These are phyloP conservation scores for Mycogona germanica DNA, from an alignment of 2,888 invertebrate species.

Conservation along the genomic window DNA sequence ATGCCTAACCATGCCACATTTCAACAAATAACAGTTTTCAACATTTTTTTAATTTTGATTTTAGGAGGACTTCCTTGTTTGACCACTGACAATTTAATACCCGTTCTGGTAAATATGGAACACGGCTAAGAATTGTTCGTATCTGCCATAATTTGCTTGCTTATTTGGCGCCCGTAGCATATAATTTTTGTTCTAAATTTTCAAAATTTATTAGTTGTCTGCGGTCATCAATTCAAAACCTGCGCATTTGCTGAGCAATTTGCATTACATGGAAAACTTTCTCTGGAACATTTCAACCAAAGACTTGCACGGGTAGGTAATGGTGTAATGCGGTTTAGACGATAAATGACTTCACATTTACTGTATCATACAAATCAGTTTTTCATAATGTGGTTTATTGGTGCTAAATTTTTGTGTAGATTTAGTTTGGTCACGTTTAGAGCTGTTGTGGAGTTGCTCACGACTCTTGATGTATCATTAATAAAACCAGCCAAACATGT, in stretches of 20 bases:
- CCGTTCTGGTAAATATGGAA: slow-evolving; percentile 26
- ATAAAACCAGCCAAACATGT: slow-evolving; percentile 23
- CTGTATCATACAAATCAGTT: not conserved
- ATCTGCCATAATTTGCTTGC: no score
- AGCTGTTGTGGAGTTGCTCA: slow-evolving; percentile 32
- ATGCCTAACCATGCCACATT: not conserved
- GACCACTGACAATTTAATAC: slow-evolving; percentile 34
- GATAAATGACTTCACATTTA: not conserved
- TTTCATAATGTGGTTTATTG: no score
- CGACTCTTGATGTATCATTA: slow-evolving; percentile 27
- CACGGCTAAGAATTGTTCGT: no score
- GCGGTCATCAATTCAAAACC: slow-evolving; percentile 30
- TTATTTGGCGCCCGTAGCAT: no score
- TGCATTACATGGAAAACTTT: slow-evolving; percentile 29
- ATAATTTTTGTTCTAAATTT: no score
- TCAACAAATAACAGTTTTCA: slow-evolving; percentile 1
- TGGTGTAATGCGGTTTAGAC: not conserved
- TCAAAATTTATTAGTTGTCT: slow-evolving; percentile 24
- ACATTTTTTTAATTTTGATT: slow-evolving; percentile 8
- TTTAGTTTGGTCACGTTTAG: slow-evolving; percentile 33
- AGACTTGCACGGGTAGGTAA: slow-evolving; percentile 12
- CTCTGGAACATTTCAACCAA: slow-evolving; percentile 12
- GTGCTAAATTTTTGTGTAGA: slow-evolving; percentile 23
- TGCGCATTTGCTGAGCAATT: slow-evolving; percentile 28
- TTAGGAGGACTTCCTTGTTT: slow-evolving; percentile 28